Percentiles rank a stretch among this genome's conserved stretches.
Evolutionary conservation across 2,888 invertebrate genomes (phyloP).

Genomic region (Selenia dentaria): DNA sequence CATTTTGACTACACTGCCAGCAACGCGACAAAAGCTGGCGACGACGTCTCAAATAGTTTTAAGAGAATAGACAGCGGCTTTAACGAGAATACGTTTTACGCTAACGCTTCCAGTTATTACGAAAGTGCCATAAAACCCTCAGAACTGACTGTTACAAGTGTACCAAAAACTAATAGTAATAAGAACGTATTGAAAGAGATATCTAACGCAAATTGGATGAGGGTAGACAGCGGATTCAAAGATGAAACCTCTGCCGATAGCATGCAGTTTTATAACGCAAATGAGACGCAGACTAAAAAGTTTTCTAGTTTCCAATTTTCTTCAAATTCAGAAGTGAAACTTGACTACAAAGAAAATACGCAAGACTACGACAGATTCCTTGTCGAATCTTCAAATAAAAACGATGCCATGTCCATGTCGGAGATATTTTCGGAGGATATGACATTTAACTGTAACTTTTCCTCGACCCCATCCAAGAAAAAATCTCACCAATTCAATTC

Average conservation of each 20-base stretch:
- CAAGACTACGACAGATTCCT: slow-evolving; percentile 62
- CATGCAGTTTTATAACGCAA: slow-evolving; percentile 59
- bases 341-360: slow-evolving; percentile 66
- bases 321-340: slow-evolving; percentile 56
- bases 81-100: slow-evolving; percentile 73
- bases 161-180: slow-evolving; percentile 50
- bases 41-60: slow-evolving; percentile 62
- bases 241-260: slow-evolving; percentile 73
- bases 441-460: slow-evolving; percentile 75
- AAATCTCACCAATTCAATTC: slow-evolving; percentile 63
- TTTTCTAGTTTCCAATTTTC: slow-evolving; percentile 52
- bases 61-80: slow-evolving; percentile 76
- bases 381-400: slow-evolving; percentile 53
- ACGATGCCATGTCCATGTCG: slow-evolving; percentile 73
- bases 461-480: slow-evolving; percentile 78
- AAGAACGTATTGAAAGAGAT: slow-evolving; percentile 69
- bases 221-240: slow-evolving; percentile 77
- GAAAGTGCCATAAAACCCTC: slow-evolving; percentile 81
- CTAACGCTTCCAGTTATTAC: slow-evolving; percentile 74
- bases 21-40: slow-evolving; percentile 49
- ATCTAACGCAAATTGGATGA: slow-evolving; percentile 76
- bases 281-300: slow-evolving; percentile 50
- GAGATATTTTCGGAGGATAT: slow-evolving; percentile 74
- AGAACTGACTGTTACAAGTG: slow-evolving; percentile 69
- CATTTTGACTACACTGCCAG: slow-evolving; percentile 54